Percentiles rank a stretch among this genome's conserved stretches.
These are phyloP conservation scores for Zoanthus solanderi DNA, from an alignment of 92 coral and sea anemone genomes.

Conservation along the genomic window DNA sequence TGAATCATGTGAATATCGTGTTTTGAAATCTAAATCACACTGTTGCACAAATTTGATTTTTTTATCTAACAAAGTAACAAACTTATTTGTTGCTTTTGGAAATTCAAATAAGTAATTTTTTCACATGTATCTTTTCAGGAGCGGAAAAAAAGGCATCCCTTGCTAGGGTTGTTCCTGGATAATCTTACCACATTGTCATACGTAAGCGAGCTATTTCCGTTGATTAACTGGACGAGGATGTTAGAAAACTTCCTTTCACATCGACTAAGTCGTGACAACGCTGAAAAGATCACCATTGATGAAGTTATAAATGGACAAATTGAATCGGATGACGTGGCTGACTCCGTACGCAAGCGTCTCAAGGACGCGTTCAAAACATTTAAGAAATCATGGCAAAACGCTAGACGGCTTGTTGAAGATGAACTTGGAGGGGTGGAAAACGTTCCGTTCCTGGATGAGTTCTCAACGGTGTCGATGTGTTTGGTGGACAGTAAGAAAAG, in stretches of 20 bases:
- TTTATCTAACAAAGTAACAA: neutral
- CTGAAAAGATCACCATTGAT: conserved; percentile 61
- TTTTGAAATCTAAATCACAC: too few relatives aligned
- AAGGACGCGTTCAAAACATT: conserved; percentile 31
- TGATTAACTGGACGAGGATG: conserved; percentile 69
- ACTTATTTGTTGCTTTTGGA: neutral
- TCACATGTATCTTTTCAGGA: neutral
- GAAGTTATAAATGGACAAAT: conserved; percentile 63
- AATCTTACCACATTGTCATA: conserved; percentile 50
- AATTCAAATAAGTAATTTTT: neutral
- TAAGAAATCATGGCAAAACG: conserved; percentile 21
- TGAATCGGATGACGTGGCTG: conserved; percentile 33
- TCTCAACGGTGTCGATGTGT: conserved; percentile 40
- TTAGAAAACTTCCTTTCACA: conserved; percentile 57
- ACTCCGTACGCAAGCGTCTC: conserved; percentile 23
- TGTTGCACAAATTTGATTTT: too few relatives aligned
- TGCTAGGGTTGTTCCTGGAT: conserved; percentile 68
- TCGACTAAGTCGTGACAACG: conserved; percentile 72
- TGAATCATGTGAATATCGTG: neutral
- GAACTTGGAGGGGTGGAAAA: conserved; percentile 7
- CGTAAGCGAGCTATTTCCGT: conserved; percentile 56
- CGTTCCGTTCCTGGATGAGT: conserved; percentile 6
- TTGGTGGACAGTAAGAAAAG: conserved; percentile 27
- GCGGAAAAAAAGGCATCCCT: conserved; percentile 44
- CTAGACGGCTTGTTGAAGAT: neutral